phyloP scores from a whole-genome alignment of 2,888 invertebrate species.

The Zaprionus obscuricornis region DNA sequence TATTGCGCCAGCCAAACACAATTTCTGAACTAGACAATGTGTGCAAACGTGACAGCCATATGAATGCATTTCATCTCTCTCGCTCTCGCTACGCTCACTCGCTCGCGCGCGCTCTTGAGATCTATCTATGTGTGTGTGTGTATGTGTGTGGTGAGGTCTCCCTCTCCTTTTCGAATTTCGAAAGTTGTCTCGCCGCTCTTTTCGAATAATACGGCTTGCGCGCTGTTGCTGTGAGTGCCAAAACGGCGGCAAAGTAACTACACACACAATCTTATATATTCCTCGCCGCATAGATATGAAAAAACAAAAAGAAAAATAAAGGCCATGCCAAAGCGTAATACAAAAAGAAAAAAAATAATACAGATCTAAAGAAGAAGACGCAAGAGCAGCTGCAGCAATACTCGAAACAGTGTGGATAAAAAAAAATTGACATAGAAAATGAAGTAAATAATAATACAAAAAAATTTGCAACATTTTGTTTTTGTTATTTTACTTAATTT shows the following conservation, averaged over 20 bases:
- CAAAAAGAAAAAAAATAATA: slow-evolving; percentile 36
- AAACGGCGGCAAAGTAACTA: slow-evolving; percentile 76
- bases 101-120: not conserved
- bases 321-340: slow-evolving; percentile 48
- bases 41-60: slow-evolving; percentile 54
- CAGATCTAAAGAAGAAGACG: slow-evolving; percentile 57
- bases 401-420: too few relatives aligned
- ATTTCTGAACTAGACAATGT: slow-evolving; percentile 34
- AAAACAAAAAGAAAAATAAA: slow-evolving; percentile 51
- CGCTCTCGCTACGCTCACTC: not conserved
- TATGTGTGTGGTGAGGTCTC: slow-evolving; percentile 26
- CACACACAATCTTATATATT: slow-evolving; percentile 44
- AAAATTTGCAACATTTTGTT: too few relatives aligned
- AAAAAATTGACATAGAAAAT: too few relatives aligned
- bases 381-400: slow-evolving; percentile 54
- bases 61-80: slow-evolving; percentile 11
- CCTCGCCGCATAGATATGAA: slow-evolving; percentile 16
- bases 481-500: too few relatives aligned
- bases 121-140: slow-evolving; percentile 17
- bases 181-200: slow-evolving; percentile 60
- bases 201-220: slow-evolving; percentile 52
- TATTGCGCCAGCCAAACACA: slow-evolving; percentile 17
- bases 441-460: too few relatives aligned
- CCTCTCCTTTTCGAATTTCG: slow-evolving; percentile 67
- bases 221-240: slow-evolving; percentile 70